These are phyloP conservation scores for Eucriotettix oculatus DNA, from an alignment of 2,888 invertebrate genomes.

Conservation along the genomic window DNA sequence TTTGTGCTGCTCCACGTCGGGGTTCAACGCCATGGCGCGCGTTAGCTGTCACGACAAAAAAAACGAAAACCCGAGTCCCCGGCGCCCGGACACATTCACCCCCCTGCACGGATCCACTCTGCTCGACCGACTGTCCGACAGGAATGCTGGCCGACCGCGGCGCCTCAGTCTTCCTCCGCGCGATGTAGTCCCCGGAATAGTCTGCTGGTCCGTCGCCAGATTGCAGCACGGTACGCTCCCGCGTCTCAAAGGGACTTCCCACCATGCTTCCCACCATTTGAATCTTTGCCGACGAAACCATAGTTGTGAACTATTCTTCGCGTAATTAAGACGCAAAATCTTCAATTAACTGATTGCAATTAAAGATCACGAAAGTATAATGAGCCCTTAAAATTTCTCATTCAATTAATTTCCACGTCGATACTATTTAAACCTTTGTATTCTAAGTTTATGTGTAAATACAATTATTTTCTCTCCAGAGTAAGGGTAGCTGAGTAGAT, in stretches of 20 bases:
- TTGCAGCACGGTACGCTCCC: background rate
- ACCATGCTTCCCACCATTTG: background rate
- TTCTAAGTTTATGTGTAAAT: too few species aligned
- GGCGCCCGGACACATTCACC: background rate
- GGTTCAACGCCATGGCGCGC: slow-evolving; percentile 31
- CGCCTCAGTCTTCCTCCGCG: background rate
- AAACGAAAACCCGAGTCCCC: background rate
- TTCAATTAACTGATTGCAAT: too few species aligned
- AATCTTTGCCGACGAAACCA: too few species aligned
- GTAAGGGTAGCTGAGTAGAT: too few species aligned
- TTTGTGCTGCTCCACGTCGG: slow-evolving; percentile 43
- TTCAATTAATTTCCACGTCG: too few species aligned
- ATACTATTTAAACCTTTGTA: too few species aligned
- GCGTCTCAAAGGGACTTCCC: background rate
- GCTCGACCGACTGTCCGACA: background rate
- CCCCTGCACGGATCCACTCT: background rate
- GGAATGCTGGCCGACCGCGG: background rate
- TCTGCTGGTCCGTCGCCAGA: background rate
- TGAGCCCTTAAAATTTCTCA: too few species aligned
- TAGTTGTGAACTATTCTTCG: too few species aligned
- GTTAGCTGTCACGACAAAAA: background rate
- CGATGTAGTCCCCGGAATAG: background rate
- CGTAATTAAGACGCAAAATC: too few species aligned
- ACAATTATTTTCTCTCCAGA: too few species aligned
- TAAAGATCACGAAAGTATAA: too few species aligned